A percentile compares a stretch with the other conserved stretches of the same genome.
Evolutionary conservation across 1,140 invertebrate species (phyloP).

Genomic region (Asobara japonica): DNA sequence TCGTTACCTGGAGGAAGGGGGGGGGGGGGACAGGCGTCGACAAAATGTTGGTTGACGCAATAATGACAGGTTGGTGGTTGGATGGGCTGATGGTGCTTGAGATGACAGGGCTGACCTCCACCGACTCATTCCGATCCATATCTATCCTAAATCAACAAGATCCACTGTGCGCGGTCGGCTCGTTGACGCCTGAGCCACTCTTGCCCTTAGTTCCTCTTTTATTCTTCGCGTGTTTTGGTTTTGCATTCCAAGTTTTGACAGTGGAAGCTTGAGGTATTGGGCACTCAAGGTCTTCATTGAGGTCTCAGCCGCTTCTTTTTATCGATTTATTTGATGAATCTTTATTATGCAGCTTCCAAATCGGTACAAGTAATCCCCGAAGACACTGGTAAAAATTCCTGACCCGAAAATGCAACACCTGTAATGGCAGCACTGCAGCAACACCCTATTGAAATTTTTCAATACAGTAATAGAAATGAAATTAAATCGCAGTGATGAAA

Average conservation of each 20-base stretch:
- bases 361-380: too few relatives aligned
- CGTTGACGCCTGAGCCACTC: neutral
- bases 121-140: conserved; percentile 60
- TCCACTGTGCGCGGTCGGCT: conserved; percentile 26
- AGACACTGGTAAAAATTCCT: too few relatives aligned
- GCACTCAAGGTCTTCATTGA: neutral
- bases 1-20: neutral
- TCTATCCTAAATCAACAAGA: conserved; percentile 66
- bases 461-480: too few relatives aligned
- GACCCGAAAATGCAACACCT: too few relatives aligned
- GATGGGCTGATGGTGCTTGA: conserved; percentile 61
- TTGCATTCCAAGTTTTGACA: conserved; percentile 45
- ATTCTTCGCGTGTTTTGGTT: conserved; percentile 48
- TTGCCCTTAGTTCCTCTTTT: neutral
- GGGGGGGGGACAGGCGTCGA: neutral
- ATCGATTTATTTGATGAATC: too few relatives aligned
- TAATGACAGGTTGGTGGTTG: conserved; percentile 56
- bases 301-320: neutral
- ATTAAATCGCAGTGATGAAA: too few relatives aligned
- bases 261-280: neutral
- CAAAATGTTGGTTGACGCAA: conserved; percentile 48
- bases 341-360: too few relatives aligned
- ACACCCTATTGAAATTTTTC: too few relatives aligned
- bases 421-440: too few relatives aligned
- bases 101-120: conserved; percentile 61